Conservation (phyloP, 2,797 vertebrate genomes). For the Thripadectes ignobilis region DNA sequence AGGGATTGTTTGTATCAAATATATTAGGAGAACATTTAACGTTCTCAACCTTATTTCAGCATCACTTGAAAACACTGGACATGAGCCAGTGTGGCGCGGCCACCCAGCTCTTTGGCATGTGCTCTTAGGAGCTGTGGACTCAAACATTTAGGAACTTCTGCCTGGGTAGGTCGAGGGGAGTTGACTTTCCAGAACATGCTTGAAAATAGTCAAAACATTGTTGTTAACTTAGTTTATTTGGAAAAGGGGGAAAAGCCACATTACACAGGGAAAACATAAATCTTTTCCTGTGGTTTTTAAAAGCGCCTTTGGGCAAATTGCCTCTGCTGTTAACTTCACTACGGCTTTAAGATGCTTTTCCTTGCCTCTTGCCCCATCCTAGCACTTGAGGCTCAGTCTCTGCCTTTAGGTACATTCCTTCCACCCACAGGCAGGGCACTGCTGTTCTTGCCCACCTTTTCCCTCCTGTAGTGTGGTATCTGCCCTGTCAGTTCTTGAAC, state of each 20-base stretch:
- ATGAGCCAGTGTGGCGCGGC: background rate
- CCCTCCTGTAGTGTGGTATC: background rate
- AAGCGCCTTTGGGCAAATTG: constrained; percentile 68
- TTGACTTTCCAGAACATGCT: constrained; percentile 30
- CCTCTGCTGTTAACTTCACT: constrained; percentile 51
- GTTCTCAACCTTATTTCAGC: constrained; percentile 16
- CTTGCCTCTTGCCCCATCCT: background rate
- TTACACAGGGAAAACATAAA: constrained; percentile 62
- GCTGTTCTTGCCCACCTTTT: background rate
- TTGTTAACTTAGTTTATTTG: constrained; percentile 67
- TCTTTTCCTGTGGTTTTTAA: constrained; percentile 71
- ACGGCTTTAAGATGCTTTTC: constrained; percentile 41
- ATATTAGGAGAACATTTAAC: constrained; percentile 3
- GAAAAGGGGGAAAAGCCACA: constrained; percentile 54
- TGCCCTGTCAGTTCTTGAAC: background rate
- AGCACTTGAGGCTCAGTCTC: background rate
- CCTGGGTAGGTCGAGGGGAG: constrained; percentile 28
- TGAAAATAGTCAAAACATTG: constrained; percentile 62
- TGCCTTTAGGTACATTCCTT: background rate
- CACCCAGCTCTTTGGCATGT: constrained; percentile 54
- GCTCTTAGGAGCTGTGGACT: constrained; percentile 9
- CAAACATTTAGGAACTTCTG: constrained; percentile 32
- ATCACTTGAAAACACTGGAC: constrained; percentile 1
- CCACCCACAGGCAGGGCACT: background rate
- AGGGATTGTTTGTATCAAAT: background rate